Evolutionary conservation across 2,113 vertebrate genomes (phyloP), one percentile per base, ranked within the genome.

Genomic region (Lasiurus borealis): DNA sequence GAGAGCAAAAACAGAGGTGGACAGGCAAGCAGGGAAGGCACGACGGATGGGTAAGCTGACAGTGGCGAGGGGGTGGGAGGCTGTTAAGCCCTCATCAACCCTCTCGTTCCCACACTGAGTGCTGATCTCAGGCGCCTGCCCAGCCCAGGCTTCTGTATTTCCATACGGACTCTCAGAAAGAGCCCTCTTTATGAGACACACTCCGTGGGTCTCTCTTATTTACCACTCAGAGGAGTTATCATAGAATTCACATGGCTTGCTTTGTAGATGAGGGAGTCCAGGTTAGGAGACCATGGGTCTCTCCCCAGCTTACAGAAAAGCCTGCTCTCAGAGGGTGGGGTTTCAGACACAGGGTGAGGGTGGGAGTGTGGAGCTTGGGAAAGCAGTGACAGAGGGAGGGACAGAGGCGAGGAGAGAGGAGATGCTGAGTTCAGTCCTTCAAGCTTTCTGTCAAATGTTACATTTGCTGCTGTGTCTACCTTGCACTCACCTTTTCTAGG

Each of bases 1-100:
- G 66, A 72, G 44, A 29, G n/a, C 13, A n/a, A 13, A 57, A 81
- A 5, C 11, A 31, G 50, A 25, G 3, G 0, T 8, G 12, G 82
- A 23, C 77, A 85, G 68, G 57, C 8, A 9, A 40, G 48, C 44
- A 25, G 66, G 40, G 59, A 44, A 52, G 21, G 29, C 2, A 14
- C 19, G 16, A 27, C 21, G 15, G 36, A 8, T 9, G 14, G 14
- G 2, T 46, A 29, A 36, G 69, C 78, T 18, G 85, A 8, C 3
- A 0, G 16, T 0, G 31, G 84, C 2, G 0, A 1, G 5, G 46
- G 8, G 31, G 2, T 3, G 21, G 25, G 59, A 52, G 36, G 52
- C 29, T 0, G 4, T 29, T 14, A 66, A 71, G 34, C 10, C 23
- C 62, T 78, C 21, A 1, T 31, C 15, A 29, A 3, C n/a, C 15